Conservation (phyloP, 2,797 vertebrate species). For the Tadarida brasiliensis region DNA sequence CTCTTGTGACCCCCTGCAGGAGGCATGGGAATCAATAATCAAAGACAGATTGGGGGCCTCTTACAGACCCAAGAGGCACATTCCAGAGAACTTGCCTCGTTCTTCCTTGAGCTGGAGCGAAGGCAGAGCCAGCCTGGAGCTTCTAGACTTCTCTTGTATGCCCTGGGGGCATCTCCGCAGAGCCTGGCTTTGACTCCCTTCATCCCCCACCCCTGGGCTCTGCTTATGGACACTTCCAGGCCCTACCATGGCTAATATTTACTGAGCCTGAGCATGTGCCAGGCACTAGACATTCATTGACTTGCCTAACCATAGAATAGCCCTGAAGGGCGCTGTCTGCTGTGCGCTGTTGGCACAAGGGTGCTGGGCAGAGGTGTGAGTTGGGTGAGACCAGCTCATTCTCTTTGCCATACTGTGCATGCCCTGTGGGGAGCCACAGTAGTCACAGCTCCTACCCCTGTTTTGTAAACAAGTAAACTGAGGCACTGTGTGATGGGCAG, state of each 20-base stretch:
- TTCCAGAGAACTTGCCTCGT: neutral
- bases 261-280: neutral
- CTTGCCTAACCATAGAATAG: neutral
- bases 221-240: neutral
- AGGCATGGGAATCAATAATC: neutral
- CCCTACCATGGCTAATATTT: neutral
- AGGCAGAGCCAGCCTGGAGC: neutral
- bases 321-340: neutral
- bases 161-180: neutral
- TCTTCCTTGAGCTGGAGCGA: neutral
- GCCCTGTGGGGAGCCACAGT: no score
- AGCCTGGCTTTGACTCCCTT: neutral
- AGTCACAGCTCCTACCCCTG: rapidly evolving
- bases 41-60: neutral
- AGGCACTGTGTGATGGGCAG: neutral
- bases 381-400: neutral
- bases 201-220: rapidly evolving
- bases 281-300: neutral
- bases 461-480: neutral
- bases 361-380: neutral
- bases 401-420: neutral
- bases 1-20: neutral
- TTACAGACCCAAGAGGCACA: neutral
- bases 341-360: neutral
- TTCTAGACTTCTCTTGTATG: neutral